Evolutionary conservation across 1,140 invertebrate species (phyloP).

Genomic region (Luehdorfia chinensis): DNA sequence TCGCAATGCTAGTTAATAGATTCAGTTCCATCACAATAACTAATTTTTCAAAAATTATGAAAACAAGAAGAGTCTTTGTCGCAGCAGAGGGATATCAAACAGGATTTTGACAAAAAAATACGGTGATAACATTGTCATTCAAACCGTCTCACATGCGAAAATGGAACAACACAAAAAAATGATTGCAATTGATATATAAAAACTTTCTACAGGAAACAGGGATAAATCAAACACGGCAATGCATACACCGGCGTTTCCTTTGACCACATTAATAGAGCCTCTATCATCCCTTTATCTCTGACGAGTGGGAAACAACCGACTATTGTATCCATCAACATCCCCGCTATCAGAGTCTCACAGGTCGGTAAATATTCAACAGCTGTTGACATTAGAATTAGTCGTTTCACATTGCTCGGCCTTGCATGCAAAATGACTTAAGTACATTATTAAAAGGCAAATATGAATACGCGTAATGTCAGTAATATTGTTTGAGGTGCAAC

Average conservation of each 20-base stretch:
- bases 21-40: too few species aligned
- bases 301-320: slow-evolving; percentile 39
- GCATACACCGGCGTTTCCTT: slow-evolving; percentile 55
- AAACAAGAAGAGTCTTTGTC: too few species aligned
- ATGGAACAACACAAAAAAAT: too few species aligned
- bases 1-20: too few species aligned
- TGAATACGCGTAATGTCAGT: background rate
- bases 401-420: slow-evolving; percentile 34
- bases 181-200: slow-evolving; percentile 19
- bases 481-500: too few species aligned
- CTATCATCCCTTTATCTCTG: slow-evolving; percentile 42
- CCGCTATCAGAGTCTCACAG: slow-evolving; percentile 30
- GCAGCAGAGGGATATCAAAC: too few species aligned
- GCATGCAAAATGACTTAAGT: slow-evolving; percentile 26
- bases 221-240: slow-evolving; percentile 39
- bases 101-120: too few species aligned
- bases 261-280: slow-evolving; percentile 48
- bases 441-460: slow-evolving; percentile 2
- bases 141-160: too few species aligned
- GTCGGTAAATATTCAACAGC: slow-evolving; percentile 37
- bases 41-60: too few species aligned
- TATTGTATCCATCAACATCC: slow-evolving; percentile 39
- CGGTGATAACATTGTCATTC: too few species aligned
- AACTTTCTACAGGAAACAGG: slow-evolving; percentile 22
- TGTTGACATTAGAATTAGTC: slow-evolving; percentile 50